phyloP scores from a whole-genome alignment of 2,113 vertebrate genomes.

The Amia ocellicauda region DNA sequence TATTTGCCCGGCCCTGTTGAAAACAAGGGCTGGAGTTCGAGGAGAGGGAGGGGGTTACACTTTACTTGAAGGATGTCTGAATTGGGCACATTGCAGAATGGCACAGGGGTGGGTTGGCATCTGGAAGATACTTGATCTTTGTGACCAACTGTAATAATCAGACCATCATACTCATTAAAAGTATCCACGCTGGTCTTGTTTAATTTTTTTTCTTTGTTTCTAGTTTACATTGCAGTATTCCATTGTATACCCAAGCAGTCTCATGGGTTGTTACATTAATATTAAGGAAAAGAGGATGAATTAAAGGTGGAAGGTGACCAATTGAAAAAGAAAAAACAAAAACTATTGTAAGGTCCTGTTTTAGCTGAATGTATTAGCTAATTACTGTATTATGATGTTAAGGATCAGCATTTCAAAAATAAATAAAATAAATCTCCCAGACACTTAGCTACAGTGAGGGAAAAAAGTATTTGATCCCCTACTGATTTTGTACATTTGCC shows the following conservation, averaged over 20 bases:
- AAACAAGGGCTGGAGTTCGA: slow-evolving; percentile 17
- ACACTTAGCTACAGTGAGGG: slow-evolving; percentile 27
- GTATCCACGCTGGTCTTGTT: slow-evolving; percentile 54
- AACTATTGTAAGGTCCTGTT: slow-evolving; percentile 23
- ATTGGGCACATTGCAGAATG: slow-evolving; percentile 72
- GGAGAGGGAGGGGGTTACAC: slow-evolving; percentile 32
- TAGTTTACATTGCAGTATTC: slow-evolving; percentile 73
- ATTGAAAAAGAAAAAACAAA: slow-evolving; percentile 23
- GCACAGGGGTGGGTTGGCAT: slow-evolving; percentile 69
- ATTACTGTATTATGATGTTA: slow-evolving; percentile 29
- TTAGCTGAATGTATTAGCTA: slow-evolving; percentile 33
- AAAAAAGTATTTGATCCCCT: too few species aligned
- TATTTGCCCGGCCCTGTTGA: slow-evolving; percentile 30
- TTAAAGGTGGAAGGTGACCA: slow-evolving; percentile 43
- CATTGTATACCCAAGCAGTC: slow-evolving; percentile 49
- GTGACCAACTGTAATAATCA: slow-evolving; percentile 90
- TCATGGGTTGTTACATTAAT: slow-evolving; percentile 19
- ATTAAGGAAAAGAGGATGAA: slow-evolving; percentile 27
- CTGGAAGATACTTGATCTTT: slow-evolving; percentile 91
- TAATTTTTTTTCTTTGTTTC: slow-evolving; percentile 55
- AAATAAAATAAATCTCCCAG: slow-evolving; percentile 18
- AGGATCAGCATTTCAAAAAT: slow-evolving; percentile 27
- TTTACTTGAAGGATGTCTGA: slow-evolving; percentile 89
- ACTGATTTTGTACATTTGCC: too few species aligned
- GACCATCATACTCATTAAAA: slow-evolving; percentile 56